These are phyloP conservation scores for Melanotaenia nigrans DNA, from an alignment of 2,797 vertebrate species.

Conservation along the genomic window DNA sequence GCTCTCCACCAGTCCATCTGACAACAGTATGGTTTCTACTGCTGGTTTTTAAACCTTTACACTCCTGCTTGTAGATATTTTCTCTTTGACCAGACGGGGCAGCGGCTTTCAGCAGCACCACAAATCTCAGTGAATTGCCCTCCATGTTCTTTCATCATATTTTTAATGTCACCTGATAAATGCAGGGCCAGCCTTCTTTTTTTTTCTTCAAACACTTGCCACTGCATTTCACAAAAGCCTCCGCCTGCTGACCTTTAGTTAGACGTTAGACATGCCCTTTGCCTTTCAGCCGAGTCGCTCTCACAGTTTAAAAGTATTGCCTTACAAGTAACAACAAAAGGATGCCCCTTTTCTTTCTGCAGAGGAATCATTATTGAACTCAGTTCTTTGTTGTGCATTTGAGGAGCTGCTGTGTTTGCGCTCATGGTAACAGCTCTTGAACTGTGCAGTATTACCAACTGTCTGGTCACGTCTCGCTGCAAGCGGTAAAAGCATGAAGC, in stretches of 20 bases:
- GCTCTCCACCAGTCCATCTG: constrained; percentile 85
- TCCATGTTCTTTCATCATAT: constrained; percentile 13
- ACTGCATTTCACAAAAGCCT: constrained; percentile 19
- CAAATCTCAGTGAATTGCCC: too few species aligned
- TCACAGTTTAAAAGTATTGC: constrained; percentile 31
- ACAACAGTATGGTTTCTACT: constrained; percentile 87
- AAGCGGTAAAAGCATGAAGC: background rate
- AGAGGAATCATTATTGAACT: constrained; percentile 3
- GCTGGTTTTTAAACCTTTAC: background rate
- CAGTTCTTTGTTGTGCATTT: background rate
- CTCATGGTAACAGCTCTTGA: background rate
- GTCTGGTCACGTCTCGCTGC: background rate
- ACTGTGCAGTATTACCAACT: background rate
- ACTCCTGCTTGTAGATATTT: background rate
- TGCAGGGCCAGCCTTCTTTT: background rate
- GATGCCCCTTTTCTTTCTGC: constrained; percentile 3
- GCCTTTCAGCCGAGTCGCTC: background rate
- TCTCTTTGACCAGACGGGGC: background rate
- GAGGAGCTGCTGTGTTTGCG: background rate
- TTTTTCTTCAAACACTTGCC: constrained; percentile 30
- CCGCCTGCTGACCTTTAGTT: constrained; percentile 42
- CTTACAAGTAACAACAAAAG: constrained; percentile 29
- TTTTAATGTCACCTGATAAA: constrained; percentile 41
- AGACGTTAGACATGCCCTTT: constrained; percentile 40
- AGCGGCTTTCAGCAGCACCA: background rate